Evolutionary conservation across 1,140 invertebrate species (phyloP), one percentile per base, ranked within the genome.

Genomic region (Epicauta chinensis): DNA sequence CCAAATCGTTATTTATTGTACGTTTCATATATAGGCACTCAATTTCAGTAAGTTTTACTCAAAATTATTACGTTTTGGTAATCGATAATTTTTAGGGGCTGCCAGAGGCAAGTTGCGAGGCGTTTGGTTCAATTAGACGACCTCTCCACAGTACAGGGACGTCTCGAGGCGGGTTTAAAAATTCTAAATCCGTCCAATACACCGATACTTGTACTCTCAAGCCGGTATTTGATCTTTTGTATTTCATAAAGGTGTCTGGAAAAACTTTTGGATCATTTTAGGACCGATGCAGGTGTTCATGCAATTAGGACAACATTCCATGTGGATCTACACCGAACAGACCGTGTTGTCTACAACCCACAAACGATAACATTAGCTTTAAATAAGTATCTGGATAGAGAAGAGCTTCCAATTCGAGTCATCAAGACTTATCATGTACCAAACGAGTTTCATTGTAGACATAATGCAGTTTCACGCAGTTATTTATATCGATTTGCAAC

Each of bases 261-360:
- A 51, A 30, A 10, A 43, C n/a, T 51, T 38, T 17, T n/a, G 17
- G n/a, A 14, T 41, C 51, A 45, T 59, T 65, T 51, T 64, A 87
- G 84, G 59, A 87, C 85, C 70, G 84, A 87, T 77, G 69, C 76
- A 7, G 84, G 84, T 48, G 84, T 87, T 3, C 84, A 87, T 71
- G 83, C 82, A 1, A 60, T 86, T 10, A 74, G 75, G 58, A 69
- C 76, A 11, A 75, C 76, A n/a, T 78, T 77, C 23, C 83, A 86
- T 58, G 73, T 84, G 51, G 81, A 86, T 53, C 53, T 87, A 49
- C 59, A 73, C 14, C 73, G 71, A 40, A 54, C 44, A 14, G 71
- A 74, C 49, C 55, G 71, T 12, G 37, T 42, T 4, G 63, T 75
- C n/a, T 82, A 78, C 59, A 63, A 79, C 41, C 64, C 75, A 0